These are phyloP conservation scores for Calidris pygmaea DNA, from an alignment of 2,113 vertebrate species.

Conservation along the genomic window DNA sequence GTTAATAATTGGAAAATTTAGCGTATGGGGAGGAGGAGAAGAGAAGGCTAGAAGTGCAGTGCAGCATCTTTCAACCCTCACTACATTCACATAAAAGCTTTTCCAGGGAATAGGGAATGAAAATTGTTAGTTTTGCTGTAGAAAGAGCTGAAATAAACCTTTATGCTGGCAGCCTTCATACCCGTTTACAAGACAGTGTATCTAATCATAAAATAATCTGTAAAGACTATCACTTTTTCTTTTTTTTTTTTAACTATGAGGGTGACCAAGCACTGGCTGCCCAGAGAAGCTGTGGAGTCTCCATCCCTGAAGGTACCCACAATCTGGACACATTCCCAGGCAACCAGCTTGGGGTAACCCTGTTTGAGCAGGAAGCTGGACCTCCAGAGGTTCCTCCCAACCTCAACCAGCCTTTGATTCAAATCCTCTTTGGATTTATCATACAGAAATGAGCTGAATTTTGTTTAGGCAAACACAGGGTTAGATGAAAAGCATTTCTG, in stretches of 20 bases:
- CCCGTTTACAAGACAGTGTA: background rate
- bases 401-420: background rate
- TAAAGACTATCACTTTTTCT: background rate
- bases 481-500: background rate
- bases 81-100: background rate
- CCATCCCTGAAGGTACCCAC: background rate
- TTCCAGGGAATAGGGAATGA: background rate
- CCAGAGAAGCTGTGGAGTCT: background rate
- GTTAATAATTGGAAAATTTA: background rate
- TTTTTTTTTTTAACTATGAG: background rate
- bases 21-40: background rate
- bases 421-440: background rate
- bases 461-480: background rate
- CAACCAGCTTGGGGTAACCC: background rate
- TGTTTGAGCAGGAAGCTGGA: background rate
- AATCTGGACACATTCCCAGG: background rate
- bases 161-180: background rate
- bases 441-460: background rate
- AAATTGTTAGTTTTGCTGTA: background rate
- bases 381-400: background rate
- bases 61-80: background rate
- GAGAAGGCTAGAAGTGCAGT: background rate
- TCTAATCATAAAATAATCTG: background rate
- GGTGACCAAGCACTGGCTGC: background rate
- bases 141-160: background rate